Base-by-base conservation (phyloP, 1,140 invertebrate species). In the Drosophila trapezifrons region DNA sequence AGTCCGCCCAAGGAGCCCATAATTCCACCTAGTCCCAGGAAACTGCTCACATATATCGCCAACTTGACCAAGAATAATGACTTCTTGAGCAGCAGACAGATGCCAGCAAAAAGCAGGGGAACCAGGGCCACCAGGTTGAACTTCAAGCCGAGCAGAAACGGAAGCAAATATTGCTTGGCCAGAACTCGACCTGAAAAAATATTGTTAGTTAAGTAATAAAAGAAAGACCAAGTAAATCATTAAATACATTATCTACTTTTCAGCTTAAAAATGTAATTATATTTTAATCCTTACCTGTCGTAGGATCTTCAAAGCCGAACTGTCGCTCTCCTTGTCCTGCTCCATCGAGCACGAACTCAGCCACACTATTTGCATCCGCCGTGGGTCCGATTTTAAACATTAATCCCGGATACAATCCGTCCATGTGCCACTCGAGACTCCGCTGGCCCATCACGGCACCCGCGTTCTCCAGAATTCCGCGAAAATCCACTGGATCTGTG, bases 101-200 rank as follows among this genome's bases (percentile, higher is more conserved):
- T 89, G 13, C 95, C 80, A 2, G 95, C 95, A 66, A 96, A 95
- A 0, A 96, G 76, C 59, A 96, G 90, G 0, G 96, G 96, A 15
- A 96, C 91, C 43, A 96, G 83, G 1, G 95, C 95, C 0, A 95
- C 94, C 42, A 96, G 83, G 71, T 96, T 96, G 83, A 96, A 96
- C 92, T 96, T 96, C 45, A 96, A 93, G 10, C 96, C 96, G 25
- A 96, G 92, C 1, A 96, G 93, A 85, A 96, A 94, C 22, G 96
- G 96, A 37, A 96, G 86, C 25, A 96, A 69, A 52, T 96, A 93
- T 73, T 95, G 94, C 58, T 94, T 93, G 35, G 95, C 93, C 69
- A 96, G 70, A n/a, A 96, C 80, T 27, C 95, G 94, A 81, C 94
- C 95, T 96, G 93, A 56, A 94, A 94, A 47, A 13, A 1, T 29